A percentile compares a stretch with the other conserved stretches of the same genome.
Evolutionary conservation across 2,113 vertebrate species (phyloP).

Genomic region (Cricetomys ansorgei): DNA sequence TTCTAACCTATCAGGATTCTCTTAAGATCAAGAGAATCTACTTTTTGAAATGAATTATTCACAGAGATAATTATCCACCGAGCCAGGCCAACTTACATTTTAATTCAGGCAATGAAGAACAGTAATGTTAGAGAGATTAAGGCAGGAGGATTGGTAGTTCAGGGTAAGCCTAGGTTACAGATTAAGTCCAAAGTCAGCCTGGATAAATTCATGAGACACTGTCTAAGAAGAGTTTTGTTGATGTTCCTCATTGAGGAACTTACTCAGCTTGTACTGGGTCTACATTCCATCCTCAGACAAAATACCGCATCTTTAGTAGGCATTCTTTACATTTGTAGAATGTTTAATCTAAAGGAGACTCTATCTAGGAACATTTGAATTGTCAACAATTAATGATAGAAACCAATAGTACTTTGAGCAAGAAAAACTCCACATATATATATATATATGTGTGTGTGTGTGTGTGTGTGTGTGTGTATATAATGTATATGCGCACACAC

Average conservation of each 20-base stretch:
- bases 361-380: background rate
- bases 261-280: no score
- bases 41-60: background rate
- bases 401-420: background rate
- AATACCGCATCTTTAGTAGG: background rate
- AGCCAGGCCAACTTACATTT: background rate
- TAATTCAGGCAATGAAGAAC: background rate
- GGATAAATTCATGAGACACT: background rate
- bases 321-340: background rate
- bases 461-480: no score
- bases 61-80: background rate
- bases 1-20: background rate
- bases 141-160: background rate
- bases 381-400: background rate
- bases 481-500: background rate
- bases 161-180: background rate
- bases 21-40: background rate
- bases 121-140: background rate
- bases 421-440: background rate
- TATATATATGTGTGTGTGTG: no score
- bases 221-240: background rate
- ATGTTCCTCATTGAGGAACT: background rate
- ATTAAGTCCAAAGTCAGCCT: background rate
- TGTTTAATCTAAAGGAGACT: background rate
- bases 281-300: background rate